Percentiles rank a stretch among this genome's conserved stretches.
phyloP scores from a whole-genome alignment of 2,797 vertebrate genomes.

The Sebastes cheni region DNA sequence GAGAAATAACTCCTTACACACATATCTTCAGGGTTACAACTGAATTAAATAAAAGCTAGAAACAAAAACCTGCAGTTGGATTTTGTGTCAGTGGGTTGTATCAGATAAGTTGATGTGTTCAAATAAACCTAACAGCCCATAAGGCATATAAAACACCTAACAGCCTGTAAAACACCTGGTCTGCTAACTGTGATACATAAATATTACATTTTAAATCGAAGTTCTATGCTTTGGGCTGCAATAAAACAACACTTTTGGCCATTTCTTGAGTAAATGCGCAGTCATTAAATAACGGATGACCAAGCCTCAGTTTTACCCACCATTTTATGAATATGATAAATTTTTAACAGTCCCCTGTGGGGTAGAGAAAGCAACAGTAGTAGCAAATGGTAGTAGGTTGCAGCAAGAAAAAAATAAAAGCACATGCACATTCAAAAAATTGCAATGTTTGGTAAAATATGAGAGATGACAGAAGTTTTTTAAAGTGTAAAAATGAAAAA shows the following conservation, averaged over 20 bases:
- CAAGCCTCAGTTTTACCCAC: constrained; percentile 1
- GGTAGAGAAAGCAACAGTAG: not conserved
- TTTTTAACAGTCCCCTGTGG: not conserved
- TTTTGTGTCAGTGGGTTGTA: constrained; percentile 28
- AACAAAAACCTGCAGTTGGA: not conserved
- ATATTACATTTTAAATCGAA: constrained; percentile 24
- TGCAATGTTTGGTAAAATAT: not conserved
- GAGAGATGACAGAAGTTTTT: not conserved
- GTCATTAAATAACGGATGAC: constrained; percentile 24
- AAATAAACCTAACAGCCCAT: constrained; percentile 36
- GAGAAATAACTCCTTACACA: not conserved
- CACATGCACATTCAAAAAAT: not conserved
- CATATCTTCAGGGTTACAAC: not conserved
- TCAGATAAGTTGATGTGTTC: constrained; percentile 11
- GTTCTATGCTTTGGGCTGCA: not conserved
- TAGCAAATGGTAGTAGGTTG: not conserved
- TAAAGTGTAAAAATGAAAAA: not conserved
- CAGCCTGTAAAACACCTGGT: constrained; percentile 42
- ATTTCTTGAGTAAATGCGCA: constrained; percentile 3
- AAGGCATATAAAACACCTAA: constrained; percentile 26
- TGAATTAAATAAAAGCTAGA: constrained; percentile 10
- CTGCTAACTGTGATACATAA: constrained; percentile 26
- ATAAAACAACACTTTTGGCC: constrained; percentile 13
- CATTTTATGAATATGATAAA: constrained; percentile 8
- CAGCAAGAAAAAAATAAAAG: not conserved